Evolutionary conservation across 2,113 vertebrate species (phyloP).

Genomic region (Pionites leucogaster): DNA sequence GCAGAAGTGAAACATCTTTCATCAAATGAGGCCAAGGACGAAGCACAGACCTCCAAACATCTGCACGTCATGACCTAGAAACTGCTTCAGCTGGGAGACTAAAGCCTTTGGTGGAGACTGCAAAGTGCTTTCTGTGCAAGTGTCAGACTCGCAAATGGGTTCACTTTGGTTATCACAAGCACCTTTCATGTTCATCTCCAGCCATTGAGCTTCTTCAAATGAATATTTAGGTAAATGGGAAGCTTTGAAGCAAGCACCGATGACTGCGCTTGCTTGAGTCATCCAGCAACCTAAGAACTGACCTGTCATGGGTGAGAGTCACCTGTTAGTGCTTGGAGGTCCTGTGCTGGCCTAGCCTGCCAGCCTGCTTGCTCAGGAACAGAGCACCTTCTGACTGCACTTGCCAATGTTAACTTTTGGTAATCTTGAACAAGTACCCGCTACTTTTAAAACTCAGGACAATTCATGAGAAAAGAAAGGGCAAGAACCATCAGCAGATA

Average conservation of each 20-base stretch:
- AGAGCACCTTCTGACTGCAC: neutral
- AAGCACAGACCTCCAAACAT: neutral
- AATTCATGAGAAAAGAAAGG: neutral
- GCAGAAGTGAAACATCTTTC: neutral
- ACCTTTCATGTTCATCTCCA: neutral
- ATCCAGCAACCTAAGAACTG: too few relatives aligned
- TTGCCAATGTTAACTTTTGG: neutral
- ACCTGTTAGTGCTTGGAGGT: neutral
- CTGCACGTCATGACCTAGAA: neutral
- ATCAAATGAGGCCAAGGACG: slow-evolving; percentile 1
- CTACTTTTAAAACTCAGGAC: neutral
- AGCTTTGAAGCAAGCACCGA: neutral
- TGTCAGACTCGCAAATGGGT: neutral
- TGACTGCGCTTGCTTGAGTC: neutral
- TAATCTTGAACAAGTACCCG: neutral
- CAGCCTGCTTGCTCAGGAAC: neutral
- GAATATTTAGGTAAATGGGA: neutral
- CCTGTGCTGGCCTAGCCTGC: neutral
- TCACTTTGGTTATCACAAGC: neutral
- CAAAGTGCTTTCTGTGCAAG: neutral
- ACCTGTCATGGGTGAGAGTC: neutral
- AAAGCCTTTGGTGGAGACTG: neutral
- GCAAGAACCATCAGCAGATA: neutral
- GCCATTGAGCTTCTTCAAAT: neutral
- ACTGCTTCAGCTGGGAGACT: neutral